Percentiles rank a stretch among this genome's conserved stretches.
phyloP scores from a whole-genome alignment of 2,797 vertebrate genomes.

The Adrianichthys oophorus region DNA sequence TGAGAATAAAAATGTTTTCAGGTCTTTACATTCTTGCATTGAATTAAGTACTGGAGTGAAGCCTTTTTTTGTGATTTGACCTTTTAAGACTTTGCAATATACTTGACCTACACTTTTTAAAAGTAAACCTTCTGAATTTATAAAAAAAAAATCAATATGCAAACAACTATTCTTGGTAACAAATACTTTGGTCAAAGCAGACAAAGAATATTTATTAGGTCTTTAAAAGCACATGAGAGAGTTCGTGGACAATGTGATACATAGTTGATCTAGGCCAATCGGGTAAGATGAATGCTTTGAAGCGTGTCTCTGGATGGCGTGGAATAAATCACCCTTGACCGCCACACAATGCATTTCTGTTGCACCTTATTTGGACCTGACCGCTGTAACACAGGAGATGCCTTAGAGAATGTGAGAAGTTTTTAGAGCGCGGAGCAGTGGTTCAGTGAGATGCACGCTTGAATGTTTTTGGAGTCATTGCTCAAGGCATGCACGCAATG shows the following conservation, averaged over 20 bases:
- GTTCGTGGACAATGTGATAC: conserved; percentile 39
- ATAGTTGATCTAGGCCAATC: conserved; percentile 43
- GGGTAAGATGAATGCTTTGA: conserved; percentile 53
- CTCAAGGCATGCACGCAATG: conserved; percentile 11
- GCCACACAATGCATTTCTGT: conserved; percentile 40
- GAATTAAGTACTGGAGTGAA: too few species aligned
- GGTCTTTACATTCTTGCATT: too few species aligned
- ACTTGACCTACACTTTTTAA: too few species aligned
- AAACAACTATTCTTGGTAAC: too few species aligned
- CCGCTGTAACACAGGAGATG: conserved; percentile 39
- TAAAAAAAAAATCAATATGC: too few species aligned
- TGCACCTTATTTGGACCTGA: conserved; percentile 35
- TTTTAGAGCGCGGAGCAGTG: conserved; percentile 30
- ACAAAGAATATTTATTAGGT: conserved; percentile 22
- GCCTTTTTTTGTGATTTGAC: too few species aligned
- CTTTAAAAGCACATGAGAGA: conserved; percentile 38
- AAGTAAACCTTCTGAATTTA: too few species aligned
- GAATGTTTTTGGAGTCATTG: conserved; percentile 35
- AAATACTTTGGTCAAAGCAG: conserved; percentile 19
- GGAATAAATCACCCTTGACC: conserved; percentile 55
- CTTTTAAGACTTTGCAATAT: too few species aligned
- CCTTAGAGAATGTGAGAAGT: conserved; percentile 39
- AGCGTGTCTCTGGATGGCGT: conserved; percentile 25
- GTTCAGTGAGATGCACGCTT: conserved; percentile 25
- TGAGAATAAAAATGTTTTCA: too few species aligned